Conservation (phyloP, 1,140 invertebrate species). For the Drosophila elegans region DNA sequence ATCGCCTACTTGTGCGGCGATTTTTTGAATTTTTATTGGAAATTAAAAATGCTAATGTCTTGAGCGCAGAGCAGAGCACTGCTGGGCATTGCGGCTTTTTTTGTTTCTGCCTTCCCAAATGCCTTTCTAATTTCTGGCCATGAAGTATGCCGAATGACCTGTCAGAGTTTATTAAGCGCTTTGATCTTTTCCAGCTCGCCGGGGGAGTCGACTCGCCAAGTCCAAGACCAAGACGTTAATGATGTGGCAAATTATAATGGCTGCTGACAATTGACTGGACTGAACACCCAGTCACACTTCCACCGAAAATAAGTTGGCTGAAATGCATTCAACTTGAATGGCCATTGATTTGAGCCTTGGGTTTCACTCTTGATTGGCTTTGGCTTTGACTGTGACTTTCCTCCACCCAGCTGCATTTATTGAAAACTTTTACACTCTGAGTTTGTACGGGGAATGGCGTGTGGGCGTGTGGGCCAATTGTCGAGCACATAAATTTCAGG, state of each 20-base stretch:
- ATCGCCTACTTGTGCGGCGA: constrained; percentile 82
- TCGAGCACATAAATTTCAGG: constrained; percentile 55
- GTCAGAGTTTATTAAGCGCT: constrained; percentile 50
- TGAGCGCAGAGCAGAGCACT: constrained; percentile 25
- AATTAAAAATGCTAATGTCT: constrained; percentile 83
- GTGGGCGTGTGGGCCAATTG: constrained; percentile 36
- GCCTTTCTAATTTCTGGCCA: constrained; percentile 10
- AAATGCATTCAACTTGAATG: constrained; percentile 78
- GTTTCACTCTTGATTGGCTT: constrained; percentile 59
- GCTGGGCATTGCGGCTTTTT: constrained; percentile 27
- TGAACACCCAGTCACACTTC: not conserved
- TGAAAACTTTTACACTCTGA: constrained; percentile 35
- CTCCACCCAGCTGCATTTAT: constrained; percentile 34
- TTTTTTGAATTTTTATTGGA: constrained; percentile 83
- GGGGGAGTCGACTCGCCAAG: constrained; percentile 27
- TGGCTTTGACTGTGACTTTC: constrained; percentile 21
- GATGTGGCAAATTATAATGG: constrained; percentile 83
- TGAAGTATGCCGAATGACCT: constrained; percentile 22
- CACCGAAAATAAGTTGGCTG: constrained; percentile 39
- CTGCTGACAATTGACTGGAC: constrained; percentile 63
- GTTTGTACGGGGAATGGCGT: not conserved
- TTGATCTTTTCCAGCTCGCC: constrained; percentile 55
- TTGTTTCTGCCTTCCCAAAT: constrained; percentile 15
- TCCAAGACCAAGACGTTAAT: constrained; percentile 60
- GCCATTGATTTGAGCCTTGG: constrained; percentile 55